Conservation (phyloP, 64 coral and sea anemone species). For the Cladopsammia gracilis region DNA sequence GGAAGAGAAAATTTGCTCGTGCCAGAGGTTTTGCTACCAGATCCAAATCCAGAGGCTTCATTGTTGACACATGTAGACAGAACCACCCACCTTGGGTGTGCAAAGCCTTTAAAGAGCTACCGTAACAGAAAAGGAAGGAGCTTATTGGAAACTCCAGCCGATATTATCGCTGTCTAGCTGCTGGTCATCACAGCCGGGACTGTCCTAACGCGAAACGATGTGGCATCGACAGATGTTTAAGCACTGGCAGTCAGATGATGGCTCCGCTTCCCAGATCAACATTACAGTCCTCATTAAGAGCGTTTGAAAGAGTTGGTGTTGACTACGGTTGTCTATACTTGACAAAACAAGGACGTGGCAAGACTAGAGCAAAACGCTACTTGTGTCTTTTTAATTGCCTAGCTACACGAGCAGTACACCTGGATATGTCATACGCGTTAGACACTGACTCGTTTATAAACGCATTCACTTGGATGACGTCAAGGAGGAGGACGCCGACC, state of each 20-base stretch:
- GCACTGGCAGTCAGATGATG: neutral
- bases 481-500: too few relatives aligned
- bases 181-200: neutral
- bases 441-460: too few relatives aligned
- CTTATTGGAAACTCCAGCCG: constrained; percentile 10
- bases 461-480: too few relatives aligned
- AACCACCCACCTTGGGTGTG: constrained; percentile 39
- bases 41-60: neutral
- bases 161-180: constrained; percentile 33
- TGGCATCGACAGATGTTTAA: neutral
- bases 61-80: constrained; percentile 20
- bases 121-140: constrained; percentile 14
- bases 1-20: neutral
- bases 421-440: too few relatives aligned
- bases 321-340: too few relatives aligned
- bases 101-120: constrained; percentile 15
- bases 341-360: too few relatives aligned
- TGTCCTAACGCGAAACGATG: constrained; percentile 9
- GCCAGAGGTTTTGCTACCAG: constrained; percentile 11
- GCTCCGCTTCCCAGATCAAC: too few relatives aligned
- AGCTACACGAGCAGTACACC: too few relatives aligned
- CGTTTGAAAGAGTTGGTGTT: too few relatives aligned
- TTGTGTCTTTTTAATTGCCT: too few relatives aligned
- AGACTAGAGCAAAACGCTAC: too few relatives aligned
- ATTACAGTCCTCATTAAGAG: too few relatives aligned